Conservation (phyloP, 2,113 vertebrate genomes). For the Anoplopoma fimbria region DNA sequence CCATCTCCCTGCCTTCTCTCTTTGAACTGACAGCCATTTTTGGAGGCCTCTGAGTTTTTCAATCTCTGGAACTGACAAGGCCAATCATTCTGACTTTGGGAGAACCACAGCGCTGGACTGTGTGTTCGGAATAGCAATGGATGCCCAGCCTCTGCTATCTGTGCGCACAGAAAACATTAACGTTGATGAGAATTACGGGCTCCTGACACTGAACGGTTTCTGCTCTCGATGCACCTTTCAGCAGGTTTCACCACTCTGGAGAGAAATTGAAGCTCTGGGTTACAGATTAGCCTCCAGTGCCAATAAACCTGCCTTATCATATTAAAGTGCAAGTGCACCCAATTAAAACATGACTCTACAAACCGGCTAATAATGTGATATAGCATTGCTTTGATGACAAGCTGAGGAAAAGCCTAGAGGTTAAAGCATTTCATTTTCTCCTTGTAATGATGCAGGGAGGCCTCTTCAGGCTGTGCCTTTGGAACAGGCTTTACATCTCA, state of each 20-base stretch:
- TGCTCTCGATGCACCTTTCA: conserved; percentile 42
- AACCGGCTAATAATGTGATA: conserved; percentile 31
- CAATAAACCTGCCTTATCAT: conserved; percentile 42
- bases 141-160: conserved; percentile 15
- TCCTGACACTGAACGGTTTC: conserved; percentile 19
- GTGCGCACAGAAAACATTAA: conserved; percentile 36
- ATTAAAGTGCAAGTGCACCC: conserved; percentile 47
- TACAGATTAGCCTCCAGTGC: conserved; percentile 35
- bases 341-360: conserved; percentile 49
- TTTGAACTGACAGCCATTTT: conserved; percentile 14
- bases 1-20: not conserved
- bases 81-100: conserved; percentile 52
- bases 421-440: conserved; percentile 57
- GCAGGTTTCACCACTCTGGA: conserved; percentile 20
- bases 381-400: conserved; percentile 32
- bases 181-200: conserved; percentile 22
- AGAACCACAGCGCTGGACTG: conserved; percentile 21
- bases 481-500: conserved; percentile 19
- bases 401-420: conserved; percentile 37
- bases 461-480: conserved; percentile 18
- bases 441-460: conserved; percentile 43
- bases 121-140: conserved; percentile 63
- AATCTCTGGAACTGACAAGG: conserved; percentile 50
- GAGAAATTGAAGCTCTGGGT: conserved; percentile 27
- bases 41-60: conserved; percentile 46